These are phyloP conservation scores for Myzus persicae DNA, from an alignment of 1,140 invertebrate species.

Conservation along the genomic window DNA sequence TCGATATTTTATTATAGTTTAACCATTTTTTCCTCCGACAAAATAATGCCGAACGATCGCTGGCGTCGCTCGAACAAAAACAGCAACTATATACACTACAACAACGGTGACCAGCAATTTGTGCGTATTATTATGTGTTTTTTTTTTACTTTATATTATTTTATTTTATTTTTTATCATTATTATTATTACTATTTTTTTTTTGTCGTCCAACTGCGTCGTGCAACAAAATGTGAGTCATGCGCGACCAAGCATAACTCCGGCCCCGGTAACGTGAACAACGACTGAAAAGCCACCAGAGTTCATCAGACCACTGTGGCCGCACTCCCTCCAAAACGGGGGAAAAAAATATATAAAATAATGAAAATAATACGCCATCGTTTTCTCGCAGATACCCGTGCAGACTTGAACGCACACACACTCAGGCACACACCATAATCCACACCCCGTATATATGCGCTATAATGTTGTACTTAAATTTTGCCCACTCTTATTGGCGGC, in stretches of 20 bases:
- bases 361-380: background rate
- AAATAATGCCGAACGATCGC: background rate
- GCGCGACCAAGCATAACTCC: constrained; percentile 57
- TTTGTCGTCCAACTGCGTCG: constrained; percentile 40
- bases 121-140: constrained; percentile 31
- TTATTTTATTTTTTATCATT: constrained; percentile 27
- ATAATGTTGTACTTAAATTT: background rate
- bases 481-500: background rate
- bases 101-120: constrained; percentile 47
- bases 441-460: background rate
- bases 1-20: background rate
- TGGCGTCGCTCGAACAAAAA: background rate
- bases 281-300: constrained; percentile 46
- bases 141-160: constrained; percentile 29
- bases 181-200: constrained; percentile 40
- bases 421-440: background rate
- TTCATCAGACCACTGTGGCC: constrained; percentile 48
- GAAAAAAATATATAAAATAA: background rate
- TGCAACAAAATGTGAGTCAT: constrained; percentile 57
- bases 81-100: constrained; percentile 15
- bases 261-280: constrained; percentile 40
- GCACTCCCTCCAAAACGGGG: constrained; percentile 14
- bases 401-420: background rate
- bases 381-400: background rate
- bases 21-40: background rate